Base-by-base conservation (phyloP, 2,797 vertebrate species). In the Nannoperca australis region DNA sequence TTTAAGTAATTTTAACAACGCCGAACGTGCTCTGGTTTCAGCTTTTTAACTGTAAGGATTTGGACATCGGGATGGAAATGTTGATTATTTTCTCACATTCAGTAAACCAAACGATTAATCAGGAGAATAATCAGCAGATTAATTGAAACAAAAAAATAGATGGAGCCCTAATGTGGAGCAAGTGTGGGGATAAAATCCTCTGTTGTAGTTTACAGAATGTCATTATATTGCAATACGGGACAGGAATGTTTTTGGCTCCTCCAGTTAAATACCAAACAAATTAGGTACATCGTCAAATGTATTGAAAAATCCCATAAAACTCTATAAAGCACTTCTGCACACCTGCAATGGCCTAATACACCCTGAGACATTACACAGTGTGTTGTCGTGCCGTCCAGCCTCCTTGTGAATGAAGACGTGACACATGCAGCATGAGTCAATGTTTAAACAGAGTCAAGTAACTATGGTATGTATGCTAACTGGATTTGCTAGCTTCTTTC, bases 401-500 rank as follows among this genome's bases (percentile, higher is more conserved):
- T n/a, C 12, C 53, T 17, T 63, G 14, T 8, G 36, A 65, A 72
- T 53, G n/a, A 27, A 2, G 12, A 20, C 30, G 45, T 70, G 56
- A 70, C 30, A 68, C 47, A 53, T 38, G 27, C 5, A 73, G 30
- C 30, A 45, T 47, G 27, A 61, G 50, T 55, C 56, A 81, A 42
- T 22, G 36, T 51, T 53, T 49, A 59, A 82, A 68, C 77, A 3
- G 3, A 69, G 45, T 61, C 63, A 54, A 47, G 15, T 6, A 63
- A 38, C 34, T 42, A 34, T 61, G 53, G 60, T 36, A 75, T 70
- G 69, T 44, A 71, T 44, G 61, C 60, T 0, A 40, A 86, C 80
- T 66, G 55, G 58, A 83, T 81, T 65, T 70, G 2, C 66, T 49
- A n/a, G 58, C 5, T 55, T 76, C 34, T 61, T n/a, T 36, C 10